A percentile compares a stretch with the other conserved stretches of the same genome.
These are phyloP conservation scores for Numenius phaeopus DNA, from an alignment of 2,797 vertebrate genomes.

Conservation along the genomic window DNA sequence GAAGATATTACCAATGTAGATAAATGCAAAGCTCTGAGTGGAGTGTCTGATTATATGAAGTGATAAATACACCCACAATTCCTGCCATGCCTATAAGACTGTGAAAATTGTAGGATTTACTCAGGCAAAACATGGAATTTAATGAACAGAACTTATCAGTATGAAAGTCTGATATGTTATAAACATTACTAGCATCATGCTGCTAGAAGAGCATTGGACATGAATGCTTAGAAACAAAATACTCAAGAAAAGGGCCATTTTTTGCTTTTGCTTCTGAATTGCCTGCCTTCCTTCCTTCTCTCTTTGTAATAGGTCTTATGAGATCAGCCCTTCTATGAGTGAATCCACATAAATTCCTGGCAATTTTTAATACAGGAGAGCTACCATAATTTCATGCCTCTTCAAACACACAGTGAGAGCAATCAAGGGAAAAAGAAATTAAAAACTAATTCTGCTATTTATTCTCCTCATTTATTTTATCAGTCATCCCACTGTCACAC, in stretches of 20 bases:
- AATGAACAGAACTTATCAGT: background rate
- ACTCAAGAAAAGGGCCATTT: background rate
- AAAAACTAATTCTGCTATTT: conserved; percentile 80
- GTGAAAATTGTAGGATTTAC: background rate
- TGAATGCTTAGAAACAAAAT: background rate
- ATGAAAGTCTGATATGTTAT: background rate
- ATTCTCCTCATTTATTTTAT: conserved; percentile 81
- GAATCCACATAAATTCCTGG: conserved; percentile 40
- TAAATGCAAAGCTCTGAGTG: background rate
- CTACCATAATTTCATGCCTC: conserved; percentile 76
- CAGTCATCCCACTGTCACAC: conserved; percentile 70
- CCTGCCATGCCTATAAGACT: background rate
- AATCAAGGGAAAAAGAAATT: conserved; percentile 81
- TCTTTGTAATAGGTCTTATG: conserved; percentile 40
- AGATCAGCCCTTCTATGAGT: conserved; percentile 30
- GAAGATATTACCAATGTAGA: background rate
- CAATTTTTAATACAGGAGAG: conserved; percentile 58
- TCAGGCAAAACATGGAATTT: conserved; percentile 4
- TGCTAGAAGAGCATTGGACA: background rate
- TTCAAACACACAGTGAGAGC: conserved; percentile 76
- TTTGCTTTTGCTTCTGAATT: background rate
- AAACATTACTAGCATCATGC: background rate
- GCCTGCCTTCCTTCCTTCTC: background rate
- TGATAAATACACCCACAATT: background rate
- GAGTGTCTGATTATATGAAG: background rate